Evolutionary conservation across 2,888 invertebrate genomes (phyloP).

Genomic region (Agriopis aurantiaria): DNA sequence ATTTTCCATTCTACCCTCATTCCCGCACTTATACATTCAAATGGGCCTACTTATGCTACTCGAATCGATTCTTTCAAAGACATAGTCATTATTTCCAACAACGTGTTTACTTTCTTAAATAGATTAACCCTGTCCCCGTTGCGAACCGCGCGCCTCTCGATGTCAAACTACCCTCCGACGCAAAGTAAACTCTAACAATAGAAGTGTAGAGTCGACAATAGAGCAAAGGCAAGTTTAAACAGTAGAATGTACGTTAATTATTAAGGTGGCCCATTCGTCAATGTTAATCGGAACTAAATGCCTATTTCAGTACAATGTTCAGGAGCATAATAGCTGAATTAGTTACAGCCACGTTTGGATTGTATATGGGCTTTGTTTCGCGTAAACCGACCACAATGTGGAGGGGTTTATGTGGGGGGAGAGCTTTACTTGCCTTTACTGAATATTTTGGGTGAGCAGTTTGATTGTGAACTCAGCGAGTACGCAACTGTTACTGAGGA

Average conservation of each 20-base stretch:
- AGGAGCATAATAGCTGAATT: constrained; percentile 29
- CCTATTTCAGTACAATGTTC: constrained; percentile 47
- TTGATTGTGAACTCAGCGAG: constrained; percentile 3
- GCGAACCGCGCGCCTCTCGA: constrained; percentile 46
- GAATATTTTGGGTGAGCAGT: constrained; percentile 15
- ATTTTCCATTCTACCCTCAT: constrained; percentile 16
- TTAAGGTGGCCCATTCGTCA: constrained; percentile 57
- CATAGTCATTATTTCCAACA: constrained; percentile 33
- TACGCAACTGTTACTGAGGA: background rate
- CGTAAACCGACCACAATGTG: constrained; percentile 17
- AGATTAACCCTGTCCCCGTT: constrained; percentile 57
- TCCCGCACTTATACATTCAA: constrained; percentile 27
- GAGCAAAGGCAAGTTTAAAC: constrained; percentile 17
- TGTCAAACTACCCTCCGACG: constrained; percentile 32
- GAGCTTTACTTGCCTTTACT: constrained; percentile 14
- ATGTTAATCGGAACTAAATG: constrained; percentile 55
- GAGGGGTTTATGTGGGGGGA: constrained; percentile 12
- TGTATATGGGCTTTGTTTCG: constrained; percentile 31
- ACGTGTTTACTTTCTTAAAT: constrained; percentile 50
- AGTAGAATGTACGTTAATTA: constrained; percentile 51
- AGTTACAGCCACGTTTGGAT: constrained; percentile 29
- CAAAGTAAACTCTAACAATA: constrained; percentile 29
- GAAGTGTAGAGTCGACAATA: constrained; percentile 31
- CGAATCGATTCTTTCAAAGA: constrained; percentile 29
- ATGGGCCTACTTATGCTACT: constrained; percentile 29